Evolutionary conservation across 2,888 invertebrate genomes (phyloP).

Genomic region (Perdita meconis): DNA sequence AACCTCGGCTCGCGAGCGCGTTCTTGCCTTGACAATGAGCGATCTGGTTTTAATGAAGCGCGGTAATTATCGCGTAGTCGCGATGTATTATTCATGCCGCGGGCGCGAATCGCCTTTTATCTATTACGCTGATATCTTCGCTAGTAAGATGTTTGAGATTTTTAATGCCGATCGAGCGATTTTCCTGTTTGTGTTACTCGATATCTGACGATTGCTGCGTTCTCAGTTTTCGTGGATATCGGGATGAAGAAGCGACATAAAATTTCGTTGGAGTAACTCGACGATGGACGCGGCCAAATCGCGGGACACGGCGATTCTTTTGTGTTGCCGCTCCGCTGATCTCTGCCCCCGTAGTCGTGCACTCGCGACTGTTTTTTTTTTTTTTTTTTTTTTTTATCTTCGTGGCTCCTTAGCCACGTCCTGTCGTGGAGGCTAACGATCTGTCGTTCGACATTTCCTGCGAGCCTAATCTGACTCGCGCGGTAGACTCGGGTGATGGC

Average conservation of each 20-base stretch:
- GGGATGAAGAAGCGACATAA: background rate
- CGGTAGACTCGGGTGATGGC: too few relatives aligned
- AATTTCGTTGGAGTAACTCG: background rate
- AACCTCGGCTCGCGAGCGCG: conserved; percentile 32
- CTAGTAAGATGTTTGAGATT: conserved; percentile 32
- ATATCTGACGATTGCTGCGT: too few relatives aligned
- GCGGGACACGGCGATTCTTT: conserved; percentile 72
- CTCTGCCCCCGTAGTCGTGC: conserved; percentile 41
- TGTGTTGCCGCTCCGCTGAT: conserved; percentile 77
- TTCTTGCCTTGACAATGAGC: conserved; percentile 51
- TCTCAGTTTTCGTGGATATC: too few relatives aligned
- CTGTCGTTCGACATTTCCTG: too few relatives aligned
- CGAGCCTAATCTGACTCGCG: too few relatives aligned
- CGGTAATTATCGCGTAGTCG: conserved; percentile 60
- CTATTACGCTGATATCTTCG: conserved; percentile 33
- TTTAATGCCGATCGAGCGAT: background rate
- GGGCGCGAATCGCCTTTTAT: conserved; percentile 50
- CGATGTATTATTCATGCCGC: conserved; percentile 60
- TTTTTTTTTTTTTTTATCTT: conserved; percentile 50
- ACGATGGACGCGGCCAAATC: conserved; percentile 51
- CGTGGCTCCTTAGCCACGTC: conserved; percentile 33
- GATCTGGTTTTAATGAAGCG: conserved; percentile 64
- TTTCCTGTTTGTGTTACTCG: background rate
- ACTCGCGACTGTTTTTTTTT: too few relatives aligned
- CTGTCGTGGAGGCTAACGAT: conserved; percentile 7